Evolutionary conservation across 2,888 invertebrate species (phyloP), one percentile per base, ranked within the genome.

Genomic region (Acleris holmiana): DNA sequence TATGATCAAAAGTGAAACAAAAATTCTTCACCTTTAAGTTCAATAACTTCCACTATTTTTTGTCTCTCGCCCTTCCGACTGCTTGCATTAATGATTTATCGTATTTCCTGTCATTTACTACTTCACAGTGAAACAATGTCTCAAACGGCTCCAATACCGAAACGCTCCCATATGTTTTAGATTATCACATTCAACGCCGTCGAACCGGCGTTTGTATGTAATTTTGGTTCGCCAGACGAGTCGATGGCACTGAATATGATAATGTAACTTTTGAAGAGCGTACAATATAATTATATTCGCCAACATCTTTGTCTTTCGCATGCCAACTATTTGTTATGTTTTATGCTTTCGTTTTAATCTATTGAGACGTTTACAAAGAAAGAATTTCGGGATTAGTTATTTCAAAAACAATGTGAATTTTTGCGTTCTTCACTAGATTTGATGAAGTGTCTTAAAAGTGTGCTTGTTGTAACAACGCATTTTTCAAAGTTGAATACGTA

Each of bases 321-420:
- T 85, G 85, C 84, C 87, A 86, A 77, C 80, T 82, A 84, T 86
- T 84, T 85, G 81, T 80, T 23, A 1, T 2, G 21, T 40, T 47
- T 46, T 61, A 48, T 48, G 40, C 40, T 48, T 23, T 54, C 18
- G 7, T 17, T 35, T 35, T 48, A 35, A 48, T 35, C 23, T 54
- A 25, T 54, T 53, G 47, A 48, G 61, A 47, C 54, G 47, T 54
- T 61, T 61, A 48, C 47, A 54, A 47, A 35, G 40, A 61, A 61
- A 50, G 50, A 61, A 40, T 29, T 13, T 46, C 17, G 18, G 17
- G 19, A 44, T 44, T 44, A n/a, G 44, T 44, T 44, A 44, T 44
- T 44, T 44, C 44, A 44, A 44, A 7, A 17, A 35, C 35, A 35
- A 44, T 44, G 44, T 44, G 25, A 7, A 13, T 25, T 50, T 35